These are phyloP conservation scores for Seriola dumerili DNA, from an alignment of 2,113 vertebrate genomes.

Conservation along the genomic window DNA sequence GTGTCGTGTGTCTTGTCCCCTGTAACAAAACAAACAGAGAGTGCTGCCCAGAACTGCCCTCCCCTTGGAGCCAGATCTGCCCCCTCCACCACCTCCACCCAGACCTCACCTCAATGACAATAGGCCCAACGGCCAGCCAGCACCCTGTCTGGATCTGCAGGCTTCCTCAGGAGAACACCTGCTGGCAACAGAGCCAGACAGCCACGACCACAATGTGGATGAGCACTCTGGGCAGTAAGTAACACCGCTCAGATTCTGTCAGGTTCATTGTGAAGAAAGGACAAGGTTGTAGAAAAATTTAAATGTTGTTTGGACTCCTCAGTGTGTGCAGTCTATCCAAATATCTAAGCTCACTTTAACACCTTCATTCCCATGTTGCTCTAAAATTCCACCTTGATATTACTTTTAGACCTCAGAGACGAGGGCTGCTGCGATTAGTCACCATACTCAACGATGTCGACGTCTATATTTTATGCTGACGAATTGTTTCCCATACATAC, in stretches of 20 bases:
- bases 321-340: neutral
- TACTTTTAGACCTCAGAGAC: neutral
- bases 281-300: neutral
- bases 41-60: conserved; percentile 84
- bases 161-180: conserved; percentile 68
- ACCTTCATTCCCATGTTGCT: neutral
- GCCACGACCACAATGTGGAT: conserved; percentile 79
- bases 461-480: too few species aligned
- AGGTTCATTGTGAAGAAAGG: neutral
- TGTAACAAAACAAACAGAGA: conserved; percentile 84
- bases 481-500: too few species aligned
- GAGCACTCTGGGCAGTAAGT: conserved; percentile 86
- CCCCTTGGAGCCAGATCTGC: conserved; percentile 79
- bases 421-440: too few species aligned
- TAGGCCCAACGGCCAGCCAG: conserved; percentile 63
- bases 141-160: conserved; percentile 73
- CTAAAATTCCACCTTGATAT: neutral
- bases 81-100: conserved; percentile 79
- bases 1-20: neutral
- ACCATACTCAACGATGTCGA: too few species aligned
- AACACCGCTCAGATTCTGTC: neutral
- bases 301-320: neutral
- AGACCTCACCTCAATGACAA: conserved; percentile 73
- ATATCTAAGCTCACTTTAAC: neutral
- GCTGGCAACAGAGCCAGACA: conserved; percentile 64